Evolutionary conservation across 2,113 vertebrate genomes (phyloP).

Genomic region (Potamarius usumacintae): DNA sequence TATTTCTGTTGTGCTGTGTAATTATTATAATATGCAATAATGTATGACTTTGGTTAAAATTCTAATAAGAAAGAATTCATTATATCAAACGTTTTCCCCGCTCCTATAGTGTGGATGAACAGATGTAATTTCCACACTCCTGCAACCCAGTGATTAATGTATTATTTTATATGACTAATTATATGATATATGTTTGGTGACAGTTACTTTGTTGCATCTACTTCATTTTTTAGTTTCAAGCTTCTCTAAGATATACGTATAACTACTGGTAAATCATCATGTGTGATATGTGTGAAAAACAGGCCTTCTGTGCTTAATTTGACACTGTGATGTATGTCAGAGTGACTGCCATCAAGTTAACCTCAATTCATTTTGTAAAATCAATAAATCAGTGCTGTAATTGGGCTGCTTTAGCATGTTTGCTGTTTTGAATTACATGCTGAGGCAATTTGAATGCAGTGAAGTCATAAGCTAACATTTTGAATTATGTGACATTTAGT

Average conservation of each 20-base stretch:
- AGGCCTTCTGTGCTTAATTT: slow-evolving; percentile 71
- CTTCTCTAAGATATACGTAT: slow-evolving; percentile 54
- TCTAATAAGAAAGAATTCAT: slow-evolving; percentile 10
- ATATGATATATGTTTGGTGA: slow-evolving; percentile 14
- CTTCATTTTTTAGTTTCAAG: slow-evolving; percentile 17
- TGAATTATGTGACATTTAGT: slow-evolving; percentile 73
- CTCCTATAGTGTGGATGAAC: background rate
- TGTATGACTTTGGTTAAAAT: slow-evolving; percentile 18
- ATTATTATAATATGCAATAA: slow-evolving; percentile 32
- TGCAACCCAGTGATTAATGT: slow-evolving; percentile 36
- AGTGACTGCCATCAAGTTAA: slow-evolving; percentile 75
- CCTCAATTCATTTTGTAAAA: slow-evolving; percentile 76
- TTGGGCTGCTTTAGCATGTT: slow-evolving; percentile 73
- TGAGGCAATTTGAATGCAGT: slow-evolving; percentile 71
- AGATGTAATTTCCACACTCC: slow-evolving; percentile 18
- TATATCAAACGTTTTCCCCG: background rate
- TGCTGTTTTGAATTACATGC: slow-evolving; percentile 69
- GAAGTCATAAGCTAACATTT: slow-evolving; percentile 75
- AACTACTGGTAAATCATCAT: slow-evolving; percentile 73
- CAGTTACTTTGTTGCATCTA: slow-evolving; percentile 17
- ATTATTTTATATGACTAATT: slow-evolving; percentile 21
- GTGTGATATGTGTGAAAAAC: slow-evolving; percentile 68
- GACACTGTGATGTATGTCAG: slow-evolving; percentile 71
- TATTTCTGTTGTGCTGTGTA: slow-evolving; percentile 43
- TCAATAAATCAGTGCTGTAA: slow-evolving; percentile 79